Conservation (phyloP, 2,797 vertebrate species). For the Microctenopoma stevenorrisi region DNA sequence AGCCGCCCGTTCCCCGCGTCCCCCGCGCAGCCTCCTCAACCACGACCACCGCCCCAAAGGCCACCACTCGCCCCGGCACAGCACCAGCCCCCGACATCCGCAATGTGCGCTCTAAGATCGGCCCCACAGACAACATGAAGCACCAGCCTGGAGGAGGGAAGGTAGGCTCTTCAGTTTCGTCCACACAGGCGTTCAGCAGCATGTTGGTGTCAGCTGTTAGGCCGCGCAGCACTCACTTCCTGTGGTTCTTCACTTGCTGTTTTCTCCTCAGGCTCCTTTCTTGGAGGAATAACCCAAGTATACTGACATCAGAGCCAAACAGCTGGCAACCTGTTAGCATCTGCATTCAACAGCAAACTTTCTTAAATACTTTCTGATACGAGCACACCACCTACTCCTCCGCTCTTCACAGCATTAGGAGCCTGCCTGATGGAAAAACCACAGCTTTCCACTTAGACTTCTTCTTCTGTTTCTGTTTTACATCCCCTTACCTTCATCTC, state of each 20-base stretch:
- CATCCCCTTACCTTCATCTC: not conserved
- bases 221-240: not conserved
- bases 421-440: not conserved
- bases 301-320: not conserved
- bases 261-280: constrained; percentile 1
- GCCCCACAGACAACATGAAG: constrained; percentile 97
- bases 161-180: constrained; percentile 79
- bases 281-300: not conserved
- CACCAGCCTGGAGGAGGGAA: constrained; percentile 96
- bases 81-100: constrained; percentile 83
- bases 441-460: not conserved
- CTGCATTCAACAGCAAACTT: not conserved
- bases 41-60: constrained; percentile 61
- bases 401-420: not conserved
- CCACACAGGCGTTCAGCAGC: too few species aligned
- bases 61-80: constrained; percentile 65
- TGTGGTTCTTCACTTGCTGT: not conserved
- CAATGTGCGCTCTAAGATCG: constrained; percentile 91
- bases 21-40: constrained; percentile 50
- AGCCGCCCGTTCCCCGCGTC: constrained; percentile 70
- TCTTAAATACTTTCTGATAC: not conserved
- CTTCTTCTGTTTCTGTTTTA: not conserved
- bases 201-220: not conserved
- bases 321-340: not conserved
- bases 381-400: not conserved